Evolutionary conservation across 2,797 vertebrate genomes (phyloP).

Genomic region (Notolepis coatsorum): DNA sequence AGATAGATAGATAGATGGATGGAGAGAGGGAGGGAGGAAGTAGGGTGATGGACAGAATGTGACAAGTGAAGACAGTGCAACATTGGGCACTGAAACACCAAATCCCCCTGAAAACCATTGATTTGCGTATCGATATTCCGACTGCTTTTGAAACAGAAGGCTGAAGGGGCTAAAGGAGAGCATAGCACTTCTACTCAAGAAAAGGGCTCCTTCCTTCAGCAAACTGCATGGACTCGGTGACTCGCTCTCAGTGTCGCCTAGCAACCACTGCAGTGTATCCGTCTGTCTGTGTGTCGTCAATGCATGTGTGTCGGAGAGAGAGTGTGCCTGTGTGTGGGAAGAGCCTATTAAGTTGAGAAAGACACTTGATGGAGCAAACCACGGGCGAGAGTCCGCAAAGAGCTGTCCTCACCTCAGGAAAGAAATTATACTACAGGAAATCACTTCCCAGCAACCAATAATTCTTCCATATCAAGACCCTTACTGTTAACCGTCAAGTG

Average conservation of each 20-base stretch:
- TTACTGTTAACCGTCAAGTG: not conserved
- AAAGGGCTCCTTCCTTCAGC: slow-evolving; percentile 38
- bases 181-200: slow-evolving; percentile 23
- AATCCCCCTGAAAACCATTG: no score
- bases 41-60: not conserved
- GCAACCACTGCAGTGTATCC: slow-evolving; percentile 64
- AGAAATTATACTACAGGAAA: not conserved
- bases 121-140: no score
- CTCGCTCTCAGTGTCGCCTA: slow-evolving; percentile 70
- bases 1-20: not conserved
- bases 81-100: no score
- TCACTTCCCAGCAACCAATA: not conserved
- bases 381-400: slow-evolving; percentile 14
- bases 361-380: slow-evolving; percentile 24
- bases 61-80: no score
- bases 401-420: not conserved
- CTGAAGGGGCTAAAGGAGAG: no score
- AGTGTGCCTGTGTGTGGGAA: slow-evolving; percentile 23
- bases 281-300: slow-evolving; percentile 2
- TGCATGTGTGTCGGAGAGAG: slow-evolving; percentile 21
- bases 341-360: slow-evolving; percentile 39
- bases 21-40: not conserved
- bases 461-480: not conserved
- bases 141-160: no score
- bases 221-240: slow-evolving; percentile 58